A percentile compares a stretch with the other conserved stretches of the same genome.
Evolutionary conservation across 2,113 vertebrate genomes (phyloP).

Genomic region (Tamias sibiricus): DNA sequence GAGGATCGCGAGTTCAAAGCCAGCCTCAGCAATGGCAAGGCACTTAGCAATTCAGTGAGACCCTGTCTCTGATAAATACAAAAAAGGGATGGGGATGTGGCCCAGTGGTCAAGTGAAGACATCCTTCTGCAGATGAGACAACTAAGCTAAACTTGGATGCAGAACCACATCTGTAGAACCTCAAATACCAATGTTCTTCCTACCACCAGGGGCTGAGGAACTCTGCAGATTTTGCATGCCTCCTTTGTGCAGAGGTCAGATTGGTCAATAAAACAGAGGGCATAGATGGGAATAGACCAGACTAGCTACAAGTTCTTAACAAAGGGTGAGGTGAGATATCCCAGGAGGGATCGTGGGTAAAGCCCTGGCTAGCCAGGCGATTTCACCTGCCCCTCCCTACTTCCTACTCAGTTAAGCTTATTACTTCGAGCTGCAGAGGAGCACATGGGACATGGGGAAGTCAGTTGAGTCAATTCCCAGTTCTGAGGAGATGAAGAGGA

Average conservation of each 20-base stretch:
- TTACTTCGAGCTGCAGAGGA: neutral
- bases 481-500: conserved; percentile 3
- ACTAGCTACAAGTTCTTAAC: neutral
- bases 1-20: too few species aligned
- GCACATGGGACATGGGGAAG: neutral
- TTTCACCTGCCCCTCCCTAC: neutral
- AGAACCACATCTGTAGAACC: neutral
- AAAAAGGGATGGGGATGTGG: too few species aligned
- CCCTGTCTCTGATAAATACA: too few species aligned
- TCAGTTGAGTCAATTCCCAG: neutral
- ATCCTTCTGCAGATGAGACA: neutral
- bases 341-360: neutral
- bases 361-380: neutral
- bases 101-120: too few species aligned
- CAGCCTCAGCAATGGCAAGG: too few species aligned
- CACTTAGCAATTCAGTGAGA: too few species aligned
- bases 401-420: conserved; percentile 3
- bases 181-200: neutral
- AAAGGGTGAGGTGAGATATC: neutral
- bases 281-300: neutral
- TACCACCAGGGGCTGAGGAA: neutral
- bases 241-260: neutral
- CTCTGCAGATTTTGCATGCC: neutral
- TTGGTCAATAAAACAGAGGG: neutral
- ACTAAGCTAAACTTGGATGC: neutral